phyloP scores from a whole-genome alignment of 2,113 vertebrate species.

The Suncus etruscus region DNA sequence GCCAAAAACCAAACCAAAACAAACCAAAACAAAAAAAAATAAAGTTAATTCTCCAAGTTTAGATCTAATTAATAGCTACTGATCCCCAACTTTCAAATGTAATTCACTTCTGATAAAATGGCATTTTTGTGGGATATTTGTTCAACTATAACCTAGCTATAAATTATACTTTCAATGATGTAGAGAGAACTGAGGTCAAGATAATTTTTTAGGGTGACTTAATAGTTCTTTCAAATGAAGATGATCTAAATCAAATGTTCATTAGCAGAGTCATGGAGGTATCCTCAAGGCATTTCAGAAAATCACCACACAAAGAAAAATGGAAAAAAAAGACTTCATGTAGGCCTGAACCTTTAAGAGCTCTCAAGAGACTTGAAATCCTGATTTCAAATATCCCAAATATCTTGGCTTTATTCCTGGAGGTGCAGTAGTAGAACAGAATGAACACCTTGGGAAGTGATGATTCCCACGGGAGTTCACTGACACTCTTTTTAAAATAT shows the following conservation, averaged over 20 bases:
- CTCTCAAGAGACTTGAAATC: conserved; percentile 10
- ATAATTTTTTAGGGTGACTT: conserved; percentile 26
- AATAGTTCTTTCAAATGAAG: conserved; percentile 33
- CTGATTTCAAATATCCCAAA: not conserved
- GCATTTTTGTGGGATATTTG: conserved; percentile 70
- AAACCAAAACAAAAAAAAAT: too few relatives aligned
- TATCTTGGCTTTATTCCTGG: not conserved
- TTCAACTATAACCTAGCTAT: conserved; percentile 38
- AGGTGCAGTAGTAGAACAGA: not conserved
- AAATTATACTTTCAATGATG: conserved; percentile 50
- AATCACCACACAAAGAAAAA: not conserved
- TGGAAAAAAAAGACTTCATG: conserved; percentile 8
- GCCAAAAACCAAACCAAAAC: too few relatives aligned
- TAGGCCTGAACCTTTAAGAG: not conserved
- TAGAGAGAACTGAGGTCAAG: conserved; percentile 32
- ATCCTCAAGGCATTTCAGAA: not conserved
- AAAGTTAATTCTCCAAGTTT: conserved; percentile 65
- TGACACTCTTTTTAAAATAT: not conserved
- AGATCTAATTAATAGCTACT: conserved; percentile 69
- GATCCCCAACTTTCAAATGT: conserved; percentile 69
- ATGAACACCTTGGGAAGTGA: not conserved
- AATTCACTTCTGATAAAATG: conserved; percentile 73
- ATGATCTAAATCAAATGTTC: conserved; percentile 39
- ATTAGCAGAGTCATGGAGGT: not conserved
- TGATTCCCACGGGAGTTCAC: not conserved